Evolutionary conservation across 2,113 vertebrate genomes (phyloP), one percentile per base, ranked within the genome.

Genomic region (Nymphicus hollandicus): DNA sequence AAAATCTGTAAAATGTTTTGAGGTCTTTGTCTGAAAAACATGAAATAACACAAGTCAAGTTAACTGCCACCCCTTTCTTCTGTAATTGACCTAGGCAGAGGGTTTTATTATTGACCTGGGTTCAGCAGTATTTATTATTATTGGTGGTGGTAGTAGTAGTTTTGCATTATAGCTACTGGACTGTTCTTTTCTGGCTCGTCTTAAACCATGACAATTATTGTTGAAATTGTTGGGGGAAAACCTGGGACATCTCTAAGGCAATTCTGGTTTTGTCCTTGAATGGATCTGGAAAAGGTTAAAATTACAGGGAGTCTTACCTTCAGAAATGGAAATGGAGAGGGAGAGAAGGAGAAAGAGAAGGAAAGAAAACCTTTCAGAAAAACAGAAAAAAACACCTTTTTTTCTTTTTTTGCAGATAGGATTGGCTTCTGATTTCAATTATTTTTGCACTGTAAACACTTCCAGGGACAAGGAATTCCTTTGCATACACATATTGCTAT

Each of bases 371-470:
- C n/a, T n/a, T n/a, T n/a, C n/a, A n/a, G n/a, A 61, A 88, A 49
- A 6, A 10, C 11, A 39, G 7, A 5, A 63, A 60, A 44, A 15
- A 22, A 6, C 49, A 49, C 49, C 13, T 50, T 8, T 27, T 50
- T 27, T 50, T 27, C 13, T 50, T 52, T 68, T 65, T 91, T 76
- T 50, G 35, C 93, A 76, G 84, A 94, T 91, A 80, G 91, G 52
- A 72, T 92, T 93, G 66, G 81, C 97, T 97, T 97, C 96, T 97
- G 96, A 97, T 93, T 97, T 97, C 95, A 97, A 92, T 97, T 97
- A 97, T 97, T 95, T 96, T 96, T 90, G 56, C 94, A 83, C 71
- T 96, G 94, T 98, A 98, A 98, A 98, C 96, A 97, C 97, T 94
- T 95, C 95, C 96, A 96, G 95, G 94, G 84, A 96, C 94, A 93